phyloP scores from a whole-genome alignment of 2,113 vertebrate species.

The Tapirus terrestris region DNA sequence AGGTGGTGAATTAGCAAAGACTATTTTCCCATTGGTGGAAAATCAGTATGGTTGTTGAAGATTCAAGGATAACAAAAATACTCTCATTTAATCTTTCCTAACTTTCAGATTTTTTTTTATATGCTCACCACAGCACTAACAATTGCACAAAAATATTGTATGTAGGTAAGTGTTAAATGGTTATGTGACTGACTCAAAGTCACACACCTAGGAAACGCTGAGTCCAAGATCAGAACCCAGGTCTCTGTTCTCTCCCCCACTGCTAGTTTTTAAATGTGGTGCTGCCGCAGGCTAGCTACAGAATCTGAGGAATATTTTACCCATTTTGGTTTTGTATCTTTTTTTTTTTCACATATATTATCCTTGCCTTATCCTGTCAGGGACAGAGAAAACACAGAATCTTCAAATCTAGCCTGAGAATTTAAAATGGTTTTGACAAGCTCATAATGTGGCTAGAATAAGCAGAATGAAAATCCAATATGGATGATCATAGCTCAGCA shows the following conservation, averaged over 20 bases:
- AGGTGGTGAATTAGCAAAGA: neutral
- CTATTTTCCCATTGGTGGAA: neutral
- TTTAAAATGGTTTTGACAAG: conserved; percentile 71
- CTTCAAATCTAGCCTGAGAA: conserved; percentile 46
- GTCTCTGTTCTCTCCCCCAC: neutral
- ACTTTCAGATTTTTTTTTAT: neutral
- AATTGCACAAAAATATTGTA: neutral
- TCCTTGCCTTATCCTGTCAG: neutral
- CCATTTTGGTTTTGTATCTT: neutral
- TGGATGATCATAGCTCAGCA: conserved; percentile 64
- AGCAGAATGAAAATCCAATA: conserved; percentile 68
- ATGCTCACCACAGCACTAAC: neutral
- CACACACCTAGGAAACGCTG: neutral
- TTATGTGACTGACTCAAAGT: neutral
- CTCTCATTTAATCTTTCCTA: neutral
- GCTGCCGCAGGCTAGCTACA: neutral
- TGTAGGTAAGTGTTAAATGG: neutral
- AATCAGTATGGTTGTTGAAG: neutral
- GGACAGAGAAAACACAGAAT: conserved; percentile 38
- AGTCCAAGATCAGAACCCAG: neutral
- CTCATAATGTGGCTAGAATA: conserved; percentile 53
- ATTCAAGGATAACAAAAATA: neutral
- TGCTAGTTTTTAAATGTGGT: neutral
- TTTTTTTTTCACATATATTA: neutral
- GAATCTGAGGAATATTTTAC: neutral